Evolutionary conservation across 2,797 vertebrate species (phyloP).

Genomic region (Pelochelys cantorii): DNA sequence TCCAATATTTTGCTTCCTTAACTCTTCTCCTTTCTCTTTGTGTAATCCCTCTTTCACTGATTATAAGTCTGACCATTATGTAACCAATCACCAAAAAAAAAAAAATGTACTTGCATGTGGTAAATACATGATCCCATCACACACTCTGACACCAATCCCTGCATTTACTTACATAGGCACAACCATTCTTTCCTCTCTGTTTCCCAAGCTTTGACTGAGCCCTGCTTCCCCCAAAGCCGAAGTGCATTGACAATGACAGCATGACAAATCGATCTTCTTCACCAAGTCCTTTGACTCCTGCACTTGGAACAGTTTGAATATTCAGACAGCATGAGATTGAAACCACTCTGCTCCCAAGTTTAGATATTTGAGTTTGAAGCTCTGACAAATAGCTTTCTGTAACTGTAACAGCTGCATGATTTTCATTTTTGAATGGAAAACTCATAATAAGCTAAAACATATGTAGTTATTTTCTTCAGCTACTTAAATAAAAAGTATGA

Average conservation of each 20-base stretch:
- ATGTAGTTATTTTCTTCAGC: not conserved
- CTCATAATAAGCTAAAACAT: not conserved
- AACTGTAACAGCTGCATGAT: not conserved
- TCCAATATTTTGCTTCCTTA: not conserved
- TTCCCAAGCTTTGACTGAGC: conserved; percentile 5
- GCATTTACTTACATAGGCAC: not conserved
- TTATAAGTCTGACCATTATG: conserved; percentile 48
- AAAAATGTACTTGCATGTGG: not conserved
- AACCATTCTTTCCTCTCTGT: not conserved
- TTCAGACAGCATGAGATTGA: conserved; percentile 49
- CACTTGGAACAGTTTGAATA: conserved; percentile 28
- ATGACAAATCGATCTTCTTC: conserved; percentile 53
- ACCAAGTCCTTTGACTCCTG: conserved; percentile 29
- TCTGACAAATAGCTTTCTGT: not conserved
- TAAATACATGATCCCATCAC: not conserved
- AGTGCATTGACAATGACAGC: conserved; percentile 24
- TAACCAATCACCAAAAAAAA: conserved; percentile 21
- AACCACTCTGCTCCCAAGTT: conserved; percentile 32
- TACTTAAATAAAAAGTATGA: not conserved
- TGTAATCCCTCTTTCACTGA: conserved; percentile 17
- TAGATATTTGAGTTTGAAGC: conserved; percentile 6
- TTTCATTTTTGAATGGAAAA: not conserved
- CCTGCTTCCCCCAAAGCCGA: conserved; percentile 20
- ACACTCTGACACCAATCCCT: not conserved
- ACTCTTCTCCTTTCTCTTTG: conserved; percentile 22